Conservation (phyloP, 1,140 invertebrate genomes). For the Cyclina sinensis region DNA sequence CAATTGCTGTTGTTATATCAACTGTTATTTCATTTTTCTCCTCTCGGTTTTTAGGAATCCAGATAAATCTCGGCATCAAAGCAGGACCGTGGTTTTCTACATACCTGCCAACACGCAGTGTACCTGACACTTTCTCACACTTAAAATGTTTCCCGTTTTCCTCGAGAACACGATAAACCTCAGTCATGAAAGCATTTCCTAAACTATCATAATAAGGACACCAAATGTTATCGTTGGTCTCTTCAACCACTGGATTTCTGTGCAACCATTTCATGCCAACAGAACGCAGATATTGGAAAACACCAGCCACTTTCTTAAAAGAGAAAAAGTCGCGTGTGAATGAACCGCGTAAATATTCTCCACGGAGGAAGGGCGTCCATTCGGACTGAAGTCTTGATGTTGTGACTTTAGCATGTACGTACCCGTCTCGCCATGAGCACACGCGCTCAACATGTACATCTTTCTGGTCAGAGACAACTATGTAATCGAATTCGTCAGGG, state of each 20-base stretch:
- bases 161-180: neutral
- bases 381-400: neutral
- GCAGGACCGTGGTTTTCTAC: neutral
- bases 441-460: neutral
- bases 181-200: neutral
- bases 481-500: neutral
- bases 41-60: neutral
- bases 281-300: neutral
- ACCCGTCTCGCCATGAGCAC: neutral
- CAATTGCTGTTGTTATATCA: neutral
- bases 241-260: neutral
- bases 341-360: neutral
- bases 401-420: neutral
- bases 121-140: neutral
- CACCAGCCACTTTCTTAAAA: neutral
- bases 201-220: neutral
- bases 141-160: neutral
- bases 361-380: neutral
- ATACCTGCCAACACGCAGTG: neutral
- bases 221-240: neutral
- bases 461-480: neutral
- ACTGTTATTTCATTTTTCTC: neutral
- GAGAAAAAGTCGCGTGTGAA: neutral
- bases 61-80: conserved; percentile 3
- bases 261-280: neutral